Conservation (phyloP, 2,113 vertebrate species). For the Dipodomys merriami region DNA sequence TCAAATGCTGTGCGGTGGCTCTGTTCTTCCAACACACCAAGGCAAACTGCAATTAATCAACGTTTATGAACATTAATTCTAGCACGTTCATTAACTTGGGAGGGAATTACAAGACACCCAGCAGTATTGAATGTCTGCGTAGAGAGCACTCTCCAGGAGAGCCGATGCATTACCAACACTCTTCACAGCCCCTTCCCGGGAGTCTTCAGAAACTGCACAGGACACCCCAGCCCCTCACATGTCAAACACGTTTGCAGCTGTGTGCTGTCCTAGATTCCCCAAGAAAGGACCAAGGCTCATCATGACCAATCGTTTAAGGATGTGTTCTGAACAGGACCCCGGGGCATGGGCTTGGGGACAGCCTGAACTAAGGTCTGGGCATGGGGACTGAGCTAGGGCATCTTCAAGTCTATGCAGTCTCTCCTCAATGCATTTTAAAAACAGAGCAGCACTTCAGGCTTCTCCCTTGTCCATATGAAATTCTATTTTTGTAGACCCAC, state of each 20-base stretch:
- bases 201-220: neutral
- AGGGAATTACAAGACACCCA: neutral
- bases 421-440: constrained; percentile 27
- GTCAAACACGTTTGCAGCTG: neutral
- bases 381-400: no score
- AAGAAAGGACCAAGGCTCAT: neutral
- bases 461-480: neutral
- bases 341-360: no score
- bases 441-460: constrained; percentile 21
- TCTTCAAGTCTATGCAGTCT: no score
- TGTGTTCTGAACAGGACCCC: neutral
- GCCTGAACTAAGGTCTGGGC: no score
- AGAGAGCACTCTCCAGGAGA: constrained; percentile 17
- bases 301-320: neutral
- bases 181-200: no score
- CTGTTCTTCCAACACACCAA: constrained; percentile 4
- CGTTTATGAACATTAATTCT: constrained; percentile 27
- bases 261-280: neutral
- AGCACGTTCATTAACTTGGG: constrained; percentile 39
- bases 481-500: constrained; percentile 57
- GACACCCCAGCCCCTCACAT: neutral
- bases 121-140: neutral
- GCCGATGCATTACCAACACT: neutral
- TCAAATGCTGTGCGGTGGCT: neutral
- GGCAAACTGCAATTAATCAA: neutral